A percentile compares a stretch with the other conserved stretches of the same genome.
Evolutionary conservation across 2,113 vertebrate genomes (phyloP).

Genomic region (Chaetops frenatus): DNA sequence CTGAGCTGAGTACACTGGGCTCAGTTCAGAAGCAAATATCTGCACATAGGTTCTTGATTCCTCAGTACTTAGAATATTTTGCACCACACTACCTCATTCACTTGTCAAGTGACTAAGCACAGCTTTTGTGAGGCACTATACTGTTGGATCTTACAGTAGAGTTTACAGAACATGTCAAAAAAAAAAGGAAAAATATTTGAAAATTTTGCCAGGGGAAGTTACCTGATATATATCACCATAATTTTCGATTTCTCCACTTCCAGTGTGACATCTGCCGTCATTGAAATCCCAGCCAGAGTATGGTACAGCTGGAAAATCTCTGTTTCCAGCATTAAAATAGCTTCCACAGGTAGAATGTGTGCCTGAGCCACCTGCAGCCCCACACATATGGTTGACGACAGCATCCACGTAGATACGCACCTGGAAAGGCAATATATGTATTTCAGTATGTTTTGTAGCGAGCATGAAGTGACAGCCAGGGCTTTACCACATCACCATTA

Average conservation of each 20-base stretch:
- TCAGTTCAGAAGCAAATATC: not conserved
- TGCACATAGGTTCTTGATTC: not conserved
- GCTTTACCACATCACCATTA: not conserved
- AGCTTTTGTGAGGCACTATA: not conserved
- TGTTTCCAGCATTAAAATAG: conserved; percentile 73
- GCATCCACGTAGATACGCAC: conserved; percentile 76
- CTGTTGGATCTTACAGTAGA: not conserved
- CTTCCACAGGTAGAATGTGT: conserved; percentile 79
- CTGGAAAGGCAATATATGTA: conserved; percentile 13
- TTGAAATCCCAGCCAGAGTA: conserved; percentile 83
- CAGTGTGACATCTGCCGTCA: conserved; percentile 79
- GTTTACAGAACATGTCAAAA: not conserved
- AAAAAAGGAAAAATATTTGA: rapidly evolving
- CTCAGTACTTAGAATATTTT: not conserved
- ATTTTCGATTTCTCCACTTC: conserved; percentile 80
- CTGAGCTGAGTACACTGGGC: not conserved
- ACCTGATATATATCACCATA: conserved; percentile 83
- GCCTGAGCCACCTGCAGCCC: conserved; percentile 71
- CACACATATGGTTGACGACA: conserved; percentile 84
- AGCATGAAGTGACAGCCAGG: not conserved
- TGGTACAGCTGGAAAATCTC: conserved; percentile 84
- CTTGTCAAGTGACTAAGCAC: not conserved
- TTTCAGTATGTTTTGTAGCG: not conserved
- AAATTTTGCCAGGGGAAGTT: not conserved
- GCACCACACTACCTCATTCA: not conserved